Conservation (phyloP, 2,113 vertebrate genomes). For the Anas platyrhynchos region DNA sequence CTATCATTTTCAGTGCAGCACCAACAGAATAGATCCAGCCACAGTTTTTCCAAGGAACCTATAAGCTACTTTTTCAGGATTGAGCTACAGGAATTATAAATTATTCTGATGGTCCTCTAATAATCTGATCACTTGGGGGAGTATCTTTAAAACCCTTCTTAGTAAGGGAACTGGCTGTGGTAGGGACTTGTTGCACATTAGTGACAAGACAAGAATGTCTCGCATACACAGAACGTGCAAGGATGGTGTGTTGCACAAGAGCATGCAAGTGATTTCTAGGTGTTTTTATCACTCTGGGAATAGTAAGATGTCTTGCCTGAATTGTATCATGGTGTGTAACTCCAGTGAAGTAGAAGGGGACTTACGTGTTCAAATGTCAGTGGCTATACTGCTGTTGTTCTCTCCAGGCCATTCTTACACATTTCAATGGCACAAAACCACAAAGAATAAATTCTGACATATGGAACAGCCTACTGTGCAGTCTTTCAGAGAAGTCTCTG, state of each 20-base stretch:
- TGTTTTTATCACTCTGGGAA: neutral
- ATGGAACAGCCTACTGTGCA: neutral
- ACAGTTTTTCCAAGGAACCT: neutral
- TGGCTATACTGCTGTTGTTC: neutral
- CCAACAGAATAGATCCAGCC: neutral
- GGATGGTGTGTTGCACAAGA: too few relatives aligned
- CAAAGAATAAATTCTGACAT: neutral
- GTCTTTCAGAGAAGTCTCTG: neutral
- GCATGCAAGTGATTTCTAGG: neutral
- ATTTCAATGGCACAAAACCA: neutral
- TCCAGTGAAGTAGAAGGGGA: neutral
- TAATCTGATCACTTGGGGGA: neutral
- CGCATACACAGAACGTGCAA: neutral
- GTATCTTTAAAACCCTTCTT: neutral
- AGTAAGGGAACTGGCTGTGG: neutral
- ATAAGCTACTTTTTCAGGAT: neutral
- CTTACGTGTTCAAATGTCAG: neutral
- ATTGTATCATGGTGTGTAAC: fast-evolving
- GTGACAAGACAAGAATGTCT: neutral
- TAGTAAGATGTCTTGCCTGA: neutral
- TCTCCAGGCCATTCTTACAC: neutral
- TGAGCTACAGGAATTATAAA: neutral
- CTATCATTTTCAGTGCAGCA: neutral
- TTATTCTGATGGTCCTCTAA: neutral
- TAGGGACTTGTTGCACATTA: neutral